phyloP scores from a whole-genome alignment of 2,888 invertebrate genomes.

The Busseola fusca region DNA sequence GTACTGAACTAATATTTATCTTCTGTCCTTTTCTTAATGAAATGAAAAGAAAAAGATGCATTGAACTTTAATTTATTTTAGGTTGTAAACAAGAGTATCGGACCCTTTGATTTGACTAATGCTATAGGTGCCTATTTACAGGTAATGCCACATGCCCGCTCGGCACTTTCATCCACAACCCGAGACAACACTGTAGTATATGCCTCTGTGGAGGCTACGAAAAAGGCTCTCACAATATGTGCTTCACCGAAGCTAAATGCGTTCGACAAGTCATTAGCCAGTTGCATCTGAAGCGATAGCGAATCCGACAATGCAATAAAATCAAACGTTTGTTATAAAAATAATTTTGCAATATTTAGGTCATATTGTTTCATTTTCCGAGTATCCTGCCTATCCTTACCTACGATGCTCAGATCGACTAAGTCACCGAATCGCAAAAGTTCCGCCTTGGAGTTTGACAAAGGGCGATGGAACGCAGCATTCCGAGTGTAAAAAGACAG shows the following conservation, averaged over 20 bases:
- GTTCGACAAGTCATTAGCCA: constrained; percentile 19
- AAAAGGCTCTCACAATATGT: constrained; percentile 22
- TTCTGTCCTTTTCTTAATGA: too few relatives aligned
- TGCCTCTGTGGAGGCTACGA: constrained; percentile 36
- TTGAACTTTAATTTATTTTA: too few relatives aligned
- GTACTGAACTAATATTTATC: too few relatives aligned
- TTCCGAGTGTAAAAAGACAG: too few relatives aligned
- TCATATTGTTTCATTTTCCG: background rate
- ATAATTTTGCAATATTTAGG: background rate
- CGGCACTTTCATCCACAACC: constrained; percentile 40
- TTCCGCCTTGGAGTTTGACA: background rate
- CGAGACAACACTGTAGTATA: constrained; percentile 34
- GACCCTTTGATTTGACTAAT: too few relatives aligned
- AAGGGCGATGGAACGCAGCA: background rate
- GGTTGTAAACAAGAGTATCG: too few relatives aligned
- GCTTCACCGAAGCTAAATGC: constrained; percentile 43
- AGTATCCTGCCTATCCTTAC: background rate
- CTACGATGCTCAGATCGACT: background rate
- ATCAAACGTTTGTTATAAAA: background rate
- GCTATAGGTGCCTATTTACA: background rate
- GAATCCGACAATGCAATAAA: constrained; percentile 14
- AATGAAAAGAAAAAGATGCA: too few relatives aligned
- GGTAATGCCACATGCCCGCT: constrained; percentile 38
- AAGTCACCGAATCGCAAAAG: background rate
- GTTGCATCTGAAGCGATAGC: background rate